These are phyloP conservation scores for Platysternon megacephalum DNA, from an alignment of 2,113 vertebrate genomes.

Conservation along the genomic window DNA sequence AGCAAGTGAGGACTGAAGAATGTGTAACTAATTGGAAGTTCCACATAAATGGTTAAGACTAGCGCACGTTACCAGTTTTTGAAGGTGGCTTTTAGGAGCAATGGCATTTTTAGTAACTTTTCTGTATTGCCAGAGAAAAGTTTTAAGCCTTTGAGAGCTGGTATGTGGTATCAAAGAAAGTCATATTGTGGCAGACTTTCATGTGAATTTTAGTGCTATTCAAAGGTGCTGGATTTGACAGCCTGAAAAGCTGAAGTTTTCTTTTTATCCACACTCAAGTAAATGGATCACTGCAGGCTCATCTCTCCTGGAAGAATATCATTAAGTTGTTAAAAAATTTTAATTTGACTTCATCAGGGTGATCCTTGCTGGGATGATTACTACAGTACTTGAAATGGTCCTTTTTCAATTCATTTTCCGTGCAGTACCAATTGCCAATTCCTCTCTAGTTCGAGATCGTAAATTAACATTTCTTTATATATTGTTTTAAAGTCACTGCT, in stretches of 20 bases:
- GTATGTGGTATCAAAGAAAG: neutral
- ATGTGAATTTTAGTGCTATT: fast-evolving
- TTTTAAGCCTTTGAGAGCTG: neutral
- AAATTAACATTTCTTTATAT: neutral
- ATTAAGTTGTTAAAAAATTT: neutral
- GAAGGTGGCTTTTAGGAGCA: neutral
- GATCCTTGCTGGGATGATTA: neutral
- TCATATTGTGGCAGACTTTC: neutral
- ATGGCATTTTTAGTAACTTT: neutral
- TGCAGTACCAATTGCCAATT: neutral
- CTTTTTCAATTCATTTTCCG: neutral
- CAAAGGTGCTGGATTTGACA: fast-evolving
- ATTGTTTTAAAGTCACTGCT: neutral
- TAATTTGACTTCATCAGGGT: neutral
- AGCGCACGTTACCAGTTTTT: neutral
- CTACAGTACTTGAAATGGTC: neutral
- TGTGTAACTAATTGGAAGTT: conserved; percentile 36
- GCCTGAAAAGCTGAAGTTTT: neutral
- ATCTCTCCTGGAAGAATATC: fast-evolving
- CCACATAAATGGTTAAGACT: neutral
- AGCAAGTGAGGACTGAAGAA: conserved; percentile 25
- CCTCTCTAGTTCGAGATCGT: neutral
- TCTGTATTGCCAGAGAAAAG: neutral
- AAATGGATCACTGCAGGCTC: neutral
- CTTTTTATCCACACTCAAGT: neutral